Evolutionary conservation across 2,888 invertebrate species (phyloP).

Genomic region (Macrophya alboannulata): DNA sequence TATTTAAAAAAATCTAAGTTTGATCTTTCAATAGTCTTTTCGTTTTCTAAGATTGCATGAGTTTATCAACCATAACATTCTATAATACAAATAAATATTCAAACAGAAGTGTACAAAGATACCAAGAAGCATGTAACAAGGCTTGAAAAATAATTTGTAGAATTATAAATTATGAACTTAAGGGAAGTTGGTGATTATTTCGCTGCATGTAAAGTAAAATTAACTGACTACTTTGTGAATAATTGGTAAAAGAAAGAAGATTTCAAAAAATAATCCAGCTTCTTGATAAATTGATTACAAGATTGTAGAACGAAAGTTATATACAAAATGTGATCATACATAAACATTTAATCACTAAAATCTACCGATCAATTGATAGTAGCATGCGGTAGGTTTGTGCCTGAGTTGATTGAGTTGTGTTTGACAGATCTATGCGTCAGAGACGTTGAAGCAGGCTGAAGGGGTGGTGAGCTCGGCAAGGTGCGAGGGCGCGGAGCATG

Average conservation of each 20-base stretch:
- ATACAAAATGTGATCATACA: slow-evolving; percentile 17
- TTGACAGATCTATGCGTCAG: slow-evolving; percentile 80
- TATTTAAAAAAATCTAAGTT: slow-evolving; percentile 36
- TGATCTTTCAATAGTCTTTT: slow-evolving; percentile 43
- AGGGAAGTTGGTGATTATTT: neutral
- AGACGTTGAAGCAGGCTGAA: slow-evolving; percentile 78
- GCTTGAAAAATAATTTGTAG: slow-evolving; percentile 19
- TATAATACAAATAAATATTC: neutral
- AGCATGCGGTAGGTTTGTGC: slow-evolving; percentile 78
- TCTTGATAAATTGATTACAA: neutral
- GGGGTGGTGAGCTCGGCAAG: slow-evolving; percentile 79
- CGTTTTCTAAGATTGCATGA: slow-evolving; percentile 35
- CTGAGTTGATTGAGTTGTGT: slow-evolving; percentile 79
- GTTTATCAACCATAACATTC: slow-evolving; percentile 8
- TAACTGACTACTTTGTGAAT: neutral
- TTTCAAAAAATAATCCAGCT: neutral
- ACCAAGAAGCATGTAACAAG: neutral
- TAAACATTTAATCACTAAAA: slow-evolving; percentile 1
- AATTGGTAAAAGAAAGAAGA: neutral
- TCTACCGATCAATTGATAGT: slow-evolving; percentile 64
- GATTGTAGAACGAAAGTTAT: neutral
- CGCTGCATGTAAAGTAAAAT: slow-evolving; percentile 12
- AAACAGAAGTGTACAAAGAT: neutral
- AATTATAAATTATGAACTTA: neutral
- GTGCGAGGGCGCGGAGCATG: slow-evolving; percentile 77